Evolutionary conservation across 2,113 vertebrate species (phyloP).

Genomic region (Sardina pilchardus): DNA sequence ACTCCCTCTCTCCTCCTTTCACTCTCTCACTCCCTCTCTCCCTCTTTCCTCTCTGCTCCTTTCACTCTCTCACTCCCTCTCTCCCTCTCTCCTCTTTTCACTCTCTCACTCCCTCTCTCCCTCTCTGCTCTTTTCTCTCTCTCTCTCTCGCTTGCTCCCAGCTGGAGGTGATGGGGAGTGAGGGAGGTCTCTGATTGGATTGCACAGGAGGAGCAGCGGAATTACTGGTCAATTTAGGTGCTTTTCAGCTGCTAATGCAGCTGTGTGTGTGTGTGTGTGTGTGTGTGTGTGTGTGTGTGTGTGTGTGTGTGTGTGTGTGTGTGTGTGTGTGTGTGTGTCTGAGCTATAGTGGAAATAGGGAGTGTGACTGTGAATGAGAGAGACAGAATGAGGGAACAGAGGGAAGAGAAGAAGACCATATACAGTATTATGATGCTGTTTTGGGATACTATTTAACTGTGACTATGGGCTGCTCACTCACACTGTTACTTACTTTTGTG

Average conservation of each 20-base stretch:
- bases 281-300: background rate
- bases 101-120: background rate
- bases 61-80: background rate
- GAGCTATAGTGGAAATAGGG: no score
- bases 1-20: constrained; percentile 13
- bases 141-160: constrained; percentile 30
- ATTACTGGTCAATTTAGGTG: constrained; percentile 16
- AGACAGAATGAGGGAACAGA: background rate
- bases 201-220: background rate
- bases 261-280: background rate
- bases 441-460: background rate
- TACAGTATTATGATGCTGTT: no score
- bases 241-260: constrained; percentile 9
- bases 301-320: background rate
- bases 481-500: no score
- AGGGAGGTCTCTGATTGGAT: constrained; percentile 1
- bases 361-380: background rate
- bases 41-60: no score
- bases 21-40: constrained; percentile 27
- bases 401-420: no score
- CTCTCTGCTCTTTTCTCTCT: constrained; percentile 15
- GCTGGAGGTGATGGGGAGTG: background rate
- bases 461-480: no score
- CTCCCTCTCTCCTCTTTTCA: constrained; percentile 15
- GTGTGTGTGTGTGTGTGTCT: background rate